A percentile compares a stretch with the other conserved stretches of the same genome.
Conservation (phyloP, 2,888 invertebrate genomes). For the Andrena chrysosceles region DNA sequence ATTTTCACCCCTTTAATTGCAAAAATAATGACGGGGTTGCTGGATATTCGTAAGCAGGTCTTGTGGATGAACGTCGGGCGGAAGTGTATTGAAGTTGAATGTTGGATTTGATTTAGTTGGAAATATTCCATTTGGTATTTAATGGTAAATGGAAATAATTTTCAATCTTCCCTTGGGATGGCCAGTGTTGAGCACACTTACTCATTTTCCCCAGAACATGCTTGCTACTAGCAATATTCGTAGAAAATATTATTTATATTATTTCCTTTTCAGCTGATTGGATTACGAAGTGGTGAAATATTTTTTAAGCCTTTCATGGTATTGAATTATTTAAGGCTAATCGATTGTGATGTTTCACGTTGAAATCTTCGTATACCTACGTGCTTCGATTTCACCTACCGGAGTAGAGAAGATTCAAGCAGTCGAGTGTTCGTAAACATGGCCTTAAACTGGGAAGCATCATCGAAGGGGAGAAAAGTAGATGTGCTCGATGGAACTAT, state of each 20-base stretch:
- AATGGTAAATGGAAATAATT: too few species aligned
- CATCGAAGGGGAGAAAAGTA: constrained; percentile 28
- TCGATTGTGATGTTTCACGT: not conserved
- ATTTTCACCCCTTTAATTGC: constrained; percentile 36
- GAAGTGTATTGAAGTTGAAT: too few species aligned
- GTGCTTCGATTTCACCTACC: not conserved
- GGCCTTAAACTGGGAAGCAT: constrained; percentile 41
- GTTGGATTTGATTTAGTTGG: too few species aligned
- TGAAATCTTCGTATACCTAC: not conserved
- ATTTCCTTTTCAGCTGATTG: too few species aligned
- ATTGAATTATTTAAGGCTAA: not conserved
- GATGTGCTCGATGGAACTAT: constrained; percentile 30
- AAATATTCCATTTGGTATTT: too few species aligned
- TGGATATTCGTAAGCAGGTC: not conserved
- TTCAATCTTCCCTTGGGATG: too few species aligned
- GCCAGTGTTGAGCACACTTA: too few species aligned
- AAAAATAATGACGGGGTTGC: constrained; percentile 32
- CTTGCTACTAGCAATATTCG: too few species aligned
- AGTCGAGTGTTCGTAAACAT: constrained; percentile 42
- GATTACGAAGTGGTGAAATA: too few species aligned
- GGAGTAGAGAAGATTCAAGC: not conserved
- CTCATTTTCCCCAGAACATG: too few species aligned
- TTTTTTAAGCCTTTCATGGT: too few species aligned
- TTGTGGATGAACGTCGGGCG: not conserved
- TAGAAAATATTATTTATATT: too few species aligned